Evolutionary conservation across 2,113 vertebrate species (phyloP).

Genomic region (Parus major): DNA sequence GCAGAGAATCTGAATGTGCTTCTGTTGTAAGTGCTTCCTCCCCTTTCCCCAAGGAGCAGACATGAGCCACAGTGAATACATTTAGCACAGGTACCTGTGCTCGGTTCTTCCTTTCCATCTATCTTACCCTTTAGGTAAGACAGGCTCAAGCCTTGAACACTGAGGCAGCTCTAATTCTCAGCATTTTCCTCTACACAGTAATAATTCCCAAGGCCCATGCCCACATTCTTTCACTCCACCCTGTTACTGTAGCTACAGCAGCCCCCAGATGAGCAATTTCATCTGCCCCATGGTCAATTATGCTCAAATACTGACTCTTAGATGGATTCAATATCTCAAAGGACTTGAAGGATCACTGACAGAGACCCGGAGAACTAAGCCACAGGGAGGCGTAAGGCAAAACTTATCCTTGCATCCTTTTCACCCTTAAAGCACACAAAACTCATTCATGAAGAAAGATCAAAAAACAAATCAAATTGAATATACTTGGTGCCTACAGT

Average conservation of each 20-base stretch:
- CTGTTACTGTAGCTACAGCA: neutral
- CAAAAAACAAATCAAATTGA: neutral
- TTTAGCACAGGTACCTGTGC: neutral
- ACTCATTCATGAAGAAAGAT: neutral
- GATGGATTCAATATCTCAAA: neutral
- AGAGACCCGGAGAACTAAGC: neutral
- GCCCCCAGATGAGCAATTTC: neutral
- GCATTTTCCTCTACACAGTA: rapidly evolving
- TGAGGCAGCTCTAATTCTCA: neutral
- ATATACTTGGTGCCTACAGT: neutral
- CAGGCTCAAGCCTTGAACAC: neutral
- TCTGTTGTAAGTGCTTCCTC: neutral
- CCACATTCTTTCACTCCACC: neutral
- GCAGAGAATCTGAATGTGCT: neutral
- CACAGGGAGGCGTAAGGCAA: neutral
- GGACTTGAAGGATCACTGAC: neutral
- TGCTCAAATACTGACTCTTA: neutral
- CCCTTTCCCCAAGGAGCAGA: no score
- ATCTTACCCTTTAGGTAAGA: no score
- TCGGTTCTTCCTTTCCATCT: neutral
- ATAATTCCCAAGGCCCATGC: neutral
- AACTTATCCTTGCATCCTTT: neutral
- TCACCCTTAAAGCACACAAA: neutral
- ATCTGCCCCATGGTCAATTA: neutral
- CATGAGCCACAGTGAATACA: neutral